A percentile compares a stretch with the other conserved stretches of the same genome.
Evolutionary conservation across 2,888 invertebrate species (phyloP).

Genomic region (Andrena flavipes): DNA sequence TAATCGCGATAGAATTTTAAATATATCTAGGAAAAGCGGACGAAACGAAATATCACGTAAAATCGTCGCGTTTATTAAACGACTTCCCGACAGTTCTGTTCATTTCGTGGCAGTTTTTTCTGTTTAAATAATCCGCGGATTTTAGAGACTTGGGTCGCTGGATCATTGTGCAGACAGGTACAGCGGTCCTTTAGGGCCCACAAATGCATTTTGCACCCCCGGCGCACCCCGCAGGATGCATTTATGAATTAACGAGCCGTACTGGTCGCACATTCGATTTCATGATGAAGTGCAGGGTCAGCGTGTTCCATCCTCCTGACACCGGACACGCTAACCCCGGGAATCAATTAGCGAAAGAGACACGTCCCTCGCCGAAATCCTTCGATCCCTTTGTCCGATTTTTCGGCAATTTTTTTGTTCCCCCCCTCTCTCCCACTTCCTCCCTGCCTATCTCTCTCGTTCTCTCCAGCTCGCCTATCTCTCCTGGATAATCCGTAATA

Average conservation of each 20-base stretch:
- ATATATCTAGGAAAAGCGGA: background rate
- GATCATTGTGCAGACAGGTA: conserved; percentile 57
- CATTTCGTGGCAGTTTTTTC: conserved; percentile 3
- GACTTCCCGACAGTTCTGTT: conserved; percentile 17
- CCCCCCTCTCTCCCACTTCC: conserved; percentile 1
- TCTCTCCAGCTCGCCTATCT: conserved; percentile 45
- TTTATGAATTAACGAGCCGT: conserved; percentile 81
- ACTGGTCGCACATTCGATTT: conserved; percentile 75
- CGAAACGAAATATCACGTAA: conserved; percentile 27
- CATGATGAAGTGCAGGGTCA: conserved; percentile 74
- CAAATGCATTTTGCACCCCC: conserved; percentile 74
- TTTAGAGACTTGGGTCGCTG: conserved; percentile 33
- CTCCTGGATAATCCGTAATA: conserved; percentile 80
- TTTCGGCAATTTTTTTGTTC: conserved; percentile 44
- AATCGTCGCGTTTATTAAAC: conserved; percentile 40
- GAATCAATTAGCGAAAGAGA: conserved; percentile 76
- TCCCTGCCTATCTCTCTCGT: conserved; percentile 8
- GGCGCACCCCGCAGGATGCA: conserved; percentile 68
- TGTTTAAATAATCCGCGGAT: conserved; percentile 53
- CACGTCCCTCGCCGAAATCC: conserved; percentile 69
- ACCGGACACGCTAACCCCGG: conserved; percentile 54
- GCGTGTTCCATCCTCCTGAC: conserved; percentile 67
- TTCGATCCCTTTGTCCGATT: conserved; percentile 70
- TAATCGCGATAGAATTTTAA: background rate
- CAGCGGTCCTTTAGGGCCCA: conserved; percentile 56